These are phyloP conservation scores for Cremastinae sp. DNA, from an alignment of 2,888 invertebrate species.

Conservation along the genomic window DNA sequence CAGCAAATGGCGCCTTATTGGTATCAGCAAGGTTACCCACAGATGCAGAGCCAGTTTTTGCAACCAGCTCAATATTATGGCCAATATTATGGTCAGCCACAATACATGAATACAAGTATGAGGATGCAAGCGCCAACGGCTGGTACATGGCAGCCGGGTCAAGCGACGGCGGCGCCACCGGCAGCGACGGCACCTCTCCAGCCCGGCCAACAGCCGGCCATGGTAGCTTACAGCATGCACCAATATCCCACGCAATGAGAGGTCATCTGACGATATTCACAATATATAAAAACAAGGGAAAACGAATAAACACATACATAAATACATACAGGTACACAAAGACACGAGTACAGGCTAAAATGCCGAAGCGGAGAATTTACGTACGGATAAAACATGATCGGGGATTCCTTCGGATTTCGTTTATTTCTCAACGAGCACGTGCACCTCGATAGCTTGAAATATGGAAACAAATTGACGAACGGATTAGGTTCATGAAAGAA, in stretches of 20 bases:
- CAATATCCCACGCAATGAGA: conserved; percentile 93
- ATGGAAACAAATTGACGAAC: conserved; percentile 9
- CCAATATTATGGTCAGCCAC: conserved; percentile 85
- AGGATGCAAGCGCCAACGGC: conserved; percentile 81
- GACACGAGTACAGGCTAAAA: conserved; percentile 30
- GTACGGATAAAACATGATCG: conserved; percentile 51
- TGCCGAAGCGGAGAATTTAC: conserved; percentile 41
- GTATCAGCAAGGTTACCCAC: conserved; percentile 91
- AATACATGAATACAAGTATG: conserved; percentile 78
- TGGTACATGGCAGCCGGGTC: conserved; percentile 80
- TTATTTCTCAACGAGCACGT: conserved; percentile 64
- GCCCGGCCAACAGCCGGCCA: conserved; percentile 78
- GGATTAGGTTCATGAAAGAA: conserved; percentile 30
- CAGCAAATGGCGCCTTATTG: conserved; percentile 93
- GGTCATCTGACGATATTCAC: conserved; percentile 68
- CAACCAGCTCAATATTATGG: conserved; percentile 85
- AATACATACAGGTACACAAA: conserved; percentile 14
- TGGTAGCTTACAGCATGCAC: conserved; percentile 85
- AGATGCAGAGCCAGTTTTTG: conserved; percentile 91
- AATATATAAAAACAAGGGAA: conserved; percentile 52
- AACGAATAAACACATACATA: conserved; percentile 50
- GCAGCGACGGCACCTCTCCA: conserved; percentile 77
- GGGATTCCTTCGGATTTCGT: conserved; percentile 70
- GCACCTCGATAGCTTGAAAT: conserved; percentile 24
- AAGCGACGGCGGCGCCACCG: conserved; percentile 79